Percentiles rank a stretch among this genome's conserved stretches.
These are phyloP conservation scores for Aleiodes leptofemur DNA, from an alignment of 2,888 invertebrate genomes.

Conservation along the genomic window DNA sequence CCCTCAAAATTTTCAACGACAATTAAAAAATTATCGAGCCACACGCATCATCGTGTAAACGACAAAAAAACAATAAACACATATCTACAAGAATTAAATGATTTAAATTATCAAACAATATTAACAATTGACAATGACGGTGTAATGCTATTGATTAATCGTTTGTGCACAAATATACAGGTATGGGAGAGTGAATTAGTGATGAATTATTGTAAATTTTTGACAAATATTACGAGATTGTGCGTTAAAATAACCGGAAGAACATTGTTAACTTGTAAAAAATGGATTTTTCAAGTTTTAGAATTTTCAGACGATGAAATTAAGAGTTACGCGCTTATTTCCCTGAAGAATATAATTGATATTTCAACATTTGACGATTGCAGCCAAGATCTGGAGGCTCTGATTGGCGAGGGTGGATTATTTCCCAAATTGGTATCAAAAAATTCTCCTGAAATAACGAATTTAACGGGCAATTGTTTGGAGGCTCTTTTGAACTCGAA, in stretches of 20 bases:
- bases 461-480: no score
- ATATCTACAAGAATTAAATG: conserved; percentile 80
- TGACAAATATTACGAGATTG: conserved; percentile 61
- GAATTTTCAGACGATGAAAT: conserved; percentile 57
- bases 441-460: no score
- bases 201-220: conserved; percentile 63
- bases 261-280: conserved; percentile 60
- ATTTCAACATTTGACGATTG: conserved; percentile 59
- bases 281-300: conserved; percentile 65
- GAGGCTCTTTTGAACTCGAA: background rate
- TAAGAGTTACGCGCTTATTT: conserved; percentile 56
- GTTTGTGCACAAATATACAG: conserved; percentile 62
- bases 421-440: conserved; percentile 61
- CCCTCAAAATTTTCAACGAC: conserved; percentile 59
- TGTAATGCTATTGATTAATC: conserved; percentile 61
- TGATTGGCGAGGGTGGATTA: background rate
- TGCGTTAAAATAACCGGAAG: conserved; percentile 59
- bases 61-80: conserved; percentile 75
- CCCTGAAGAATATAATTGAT: conserved; percentile 61
- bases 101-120: conserved; percentile 78
- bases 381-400: conserved; percentile 57
- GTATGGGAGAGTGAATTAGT: conserved; percentile 62
- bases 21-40: conserved; percentile 61
- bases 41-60: conserved; percentile 59
- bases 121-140: conserved; percentile 76